Base-by-base conservation (phyloP, 2,797 vertebrate species). In the Scomberomorus guttatus region DNA sequence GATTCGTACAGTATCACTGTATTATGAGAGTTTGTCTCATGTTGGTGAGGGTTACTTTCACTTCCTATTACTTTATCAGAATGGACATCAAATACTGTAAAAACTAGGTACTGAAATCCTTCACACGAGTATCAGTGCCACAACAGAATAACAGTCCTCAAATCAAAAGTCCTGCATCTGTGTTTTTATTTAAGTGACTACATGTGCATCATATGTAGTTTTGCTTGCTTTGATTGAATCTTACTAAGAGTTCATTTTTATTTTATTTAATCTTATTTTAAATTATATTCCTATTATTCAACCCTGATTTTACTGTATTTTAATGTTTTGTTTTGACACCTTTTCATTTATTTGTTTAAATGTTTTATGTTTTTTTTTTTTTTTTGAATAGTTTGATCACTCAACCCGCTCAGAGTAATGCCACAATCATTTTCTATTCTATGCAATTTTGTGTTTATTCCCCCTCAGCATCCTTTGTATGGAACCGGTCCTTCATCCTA, bases 21-120 rank as follows among this genome's bases (percentile, higher is more conserved):
- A 32, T 15, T 32, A 8, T 39, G 6, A 25, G 44, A 46, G 0
- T 46, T 22, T 17, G 11, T 2, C 17, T 10, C 15, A 37, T 22
- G 20, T 50, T 34, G 15, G 46, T 29, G 18, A 4, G 18, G 25
- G 55, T 13, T n/a, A n/a, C 20, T 82, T 82, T 80, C 61, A 79
- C 72, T 80, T 84, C 55, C 65, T 3, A 10, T 61, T 71, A 61
- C 14, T 11, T 51, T 7, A 17, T 11, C 34, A 13, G n/a, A 0
- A 12, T 39, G 34, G 11, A 62, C 29, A 34, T 11, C 1, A 72
- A 44, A 70, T 50, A 20, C 18, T 50, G 46, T 14, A 20, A 22
- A 75, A 77, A 80, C n/a, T 55, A 24, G 0, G 2, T 34, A 11
- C 20, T 69, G 2, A 14, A 7, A 60, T 60, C 8, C 18, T 25